Evolutionary conservation across 1,140 invertebrate genomes (phyloP).

Genomic region (Pseudomyrmex cubaensis): DNA sequence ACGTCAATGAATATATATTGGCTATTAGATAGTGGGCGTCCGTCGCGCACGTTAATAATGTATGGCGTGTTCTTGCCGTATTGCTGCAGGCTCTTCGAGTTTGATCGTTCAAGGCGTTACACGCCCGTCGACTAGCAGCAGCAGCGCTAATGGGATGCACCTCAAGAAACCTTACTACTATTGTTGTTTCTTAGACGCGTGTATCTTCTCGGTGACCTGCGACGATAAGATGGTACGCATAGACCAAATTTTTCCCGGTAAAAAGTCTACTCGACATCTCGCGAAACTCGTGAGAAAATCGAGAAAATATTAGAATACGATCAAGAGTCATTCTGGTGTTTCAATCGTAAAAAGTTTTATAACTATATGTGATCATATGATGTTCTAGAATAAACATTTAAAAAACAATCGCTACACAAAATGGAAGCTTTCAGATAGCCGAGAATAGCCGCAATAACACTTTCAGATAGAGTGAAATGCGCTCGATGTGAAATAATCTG

Average conservation of each 20-base stretch:
- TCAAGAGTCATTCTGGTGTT: neutral
- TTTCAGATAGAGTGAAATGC: constrained; percentile 48
- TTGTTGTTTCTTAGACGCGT: constrained; percentile 65
- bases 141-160: constrained; percentile 71
- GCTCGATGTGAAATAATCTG: constrained; percentile 54
- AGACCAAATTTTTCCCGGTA: constrained; percentile 60
- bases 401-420: neutral
- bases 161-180: constrained; percentile 65
- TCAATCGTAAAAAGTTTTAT: neutral
- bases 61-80: constrained; percentile 76
- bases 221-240: constrained; percentile 48
- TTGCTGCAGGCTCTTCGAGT: constrained; percentile 65
- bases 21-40: constrained; percentile 74
- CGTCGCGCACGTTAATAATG: constrained; percentile 71
- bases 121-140: neutral
- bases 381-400: too few species aligned
- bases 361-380: neutral
- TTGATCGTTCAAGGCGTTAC: constrained; percentile 61
- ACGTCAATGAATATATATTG: constrained; percentile 76
- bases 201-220: constrained; percentile 67
- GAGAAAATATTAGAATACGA: neutral
- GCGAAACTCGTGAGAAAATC: constrained; percentile 58
- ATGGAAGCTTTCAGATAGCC: constrained; percentile 21
- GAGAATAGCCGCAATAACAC: constrained; percentile 36
- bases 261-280: constrained; percentile 69